Base-by-base conservation (phyloP, 2,888 invertebrate genomes). In the Cinara cedri region DNA sequence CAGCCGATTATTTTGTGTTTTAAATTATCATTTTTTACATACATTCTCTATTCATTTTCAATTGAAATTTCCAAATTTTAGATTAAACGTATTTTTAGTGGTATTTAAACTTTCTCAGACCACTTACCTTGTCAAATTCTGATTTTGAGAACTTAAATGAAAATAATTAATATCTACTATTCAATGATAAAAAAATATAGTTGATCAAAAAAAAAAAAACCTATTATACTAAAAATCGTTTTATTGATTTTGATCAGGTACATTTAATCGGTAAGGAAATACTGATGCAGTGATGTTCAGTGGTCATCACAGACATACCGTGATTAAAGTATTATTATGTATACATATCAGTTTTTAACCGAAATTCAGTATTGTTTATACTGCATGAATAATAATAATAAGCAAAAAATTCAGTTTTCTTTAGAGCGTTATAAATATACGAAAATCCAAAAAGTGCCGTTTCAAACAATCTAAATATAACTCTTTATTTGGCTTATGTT, bases 401-500 rank as follows among this genome's bases (percentile, higher is more conserved):
- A 10, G 57, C 24, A 14, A 10, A 21, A 57, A 71, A 55, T 44
- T 60, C 4, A 60, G 49, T 62, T 62, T 60, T 72, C 49, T 34
- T 49, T 9, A 55, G 44, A 3, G 44, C 26, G 60, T 49, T 19
- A 49, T 49, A 26, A 60, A 49, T 0, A 16, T 49, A 72, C n/a
- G 62, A 49, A 46, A 49, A 60, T 62, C 14, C 42, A 62, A 13
- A 65, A 63, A 63, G 51, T 26, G 14, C 34, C 6, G 34, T 34
- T 26, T 63, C 63, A 42, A 63, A 51, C 21, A 62, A 42, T 63
- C 63, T 74, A 74, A 63, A 63, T 74, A 63, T 63, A 63, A 14
- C 34, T 63, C 14, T 51, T 42, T 34, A 51, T 63, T 74, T 74
- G 74, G 74, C 74, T 63, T 34, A 74, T 51, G 74, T 63, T 63